Evolutionary conservation across 2,113 vertebrate species (phyloP).

Genomic region (Fukomys damarensis): DNA sequence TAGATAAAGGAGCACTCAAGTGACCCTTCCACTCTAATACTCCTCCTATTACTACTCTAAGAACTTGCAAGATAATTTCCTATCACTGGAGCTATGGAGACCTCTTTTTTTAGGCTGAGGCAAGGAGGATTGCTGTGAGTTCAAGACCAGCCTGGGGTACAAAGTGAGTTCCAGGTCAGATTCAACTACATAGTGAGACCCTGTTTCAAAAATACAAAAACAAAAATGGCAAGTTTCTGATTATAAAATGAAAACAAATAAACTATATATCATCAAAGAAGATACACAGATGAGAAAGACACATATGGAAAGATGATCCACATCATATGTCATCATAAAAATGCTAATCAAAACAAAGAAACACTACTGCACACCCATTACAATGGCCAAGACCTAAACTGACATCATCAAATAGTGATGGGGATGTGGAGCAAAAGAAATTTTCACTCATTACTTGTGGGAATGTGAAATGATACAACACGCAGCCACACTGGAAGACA

Average conservation of each 20-base stretch:
- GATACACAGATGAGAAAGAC: background rate
- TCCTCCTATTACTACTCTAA: background rate
- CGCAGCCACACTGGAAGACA: background rate
- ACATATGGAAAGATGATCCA: background rate
- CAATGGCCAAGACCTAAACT: background rate
- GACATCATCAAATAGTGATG: background rate
- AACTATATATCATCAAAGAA: background rate
- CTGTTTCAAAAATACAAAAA: too few relatives aligned
- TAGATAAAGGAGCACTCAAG: background rate
- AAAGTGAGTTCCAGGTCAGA: too few relatives aligned
- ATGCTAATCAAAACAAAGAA: constrained; percentile 19
- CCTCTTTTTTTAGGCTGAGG: too few relatives aligned
- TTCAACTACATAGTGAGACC: too few relatives aligned
- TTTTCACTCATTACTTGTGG: background rate
- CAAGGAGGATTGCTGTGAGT: too few relatives aligned
- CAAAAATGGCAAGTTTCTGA: background rate
- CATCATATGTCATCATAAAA: background rate
- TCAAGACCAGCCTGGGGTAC: too few relatives aligned
- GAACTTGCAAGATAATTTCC: background rate
- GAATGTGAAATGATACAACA: background rate
- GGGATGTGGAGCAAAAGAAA: background rate
- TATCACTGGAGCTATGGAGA: background rate
- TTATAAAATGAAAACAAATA: background rate
- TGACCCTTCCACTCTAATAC: background rate
- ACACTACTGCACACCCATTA: background rate